Base-by-base conservation (phyloP, 2,888 invertebrate genomes). In the Drosophila trichaetosa region DNA sequence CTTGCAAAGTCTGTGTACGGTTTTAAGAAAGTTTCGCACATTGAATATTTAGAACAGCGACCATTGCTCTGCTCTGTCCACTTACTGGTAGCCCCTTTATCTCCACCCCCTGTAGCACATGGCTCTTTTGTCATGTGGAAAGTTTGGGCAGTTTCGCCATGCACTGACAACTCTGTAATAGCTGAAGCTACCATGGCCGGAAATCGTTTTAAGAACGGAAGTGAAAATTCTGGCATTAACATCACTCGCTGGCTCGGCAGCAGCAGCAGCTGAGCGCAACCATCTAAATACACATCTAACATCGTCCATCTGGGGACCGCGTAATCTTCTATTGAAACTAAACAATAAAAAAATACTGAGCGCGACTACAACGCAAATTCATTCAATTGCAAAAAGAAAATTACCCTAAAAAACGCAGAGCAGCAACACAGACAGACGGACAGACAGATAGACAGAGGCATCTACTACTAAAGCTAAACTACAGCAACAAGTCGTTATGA, bases 331-430 rank as follows among this genome's bases (percentile, higher is more conserved):
- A 87, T 87, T 77, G 75, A 83, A 81, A 76, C 82, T 58, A 57
- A 84, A 87, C 88, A 88, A 88, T 76, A 81, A 52, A 36, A 46
- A 38, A 27, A 57, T 42, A 65, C 64, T 70, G 29, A 65, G 24
- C 56, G 68, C 82, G 71, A 73, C 79, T 82, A 80, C 84, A 91
- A 88, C 90, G 90, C 90, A 91, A 91, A 91, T 91, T 90, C 90
- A 91, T 91, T 90, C 90, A 88, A 90, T 90, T 88, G 86, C 83
- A 79, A 90, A 89, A 89, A 90, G 87, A 89, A 90, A 91, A 86
- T 91, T 84, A 86, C 87, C 83, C 79, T 81, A 85, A 79, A 80
- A 78, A 73, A 75, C 71, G 49, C 65, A 73, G 59, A 70, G 61
- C 60, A 69, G 70, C 68, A 42, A 51, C 61, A 51, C 65, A 67